phyloP scores from a whole-genome alignment of 2,113 vertebrate genomes.

The Coturnix japonica region DNA sequence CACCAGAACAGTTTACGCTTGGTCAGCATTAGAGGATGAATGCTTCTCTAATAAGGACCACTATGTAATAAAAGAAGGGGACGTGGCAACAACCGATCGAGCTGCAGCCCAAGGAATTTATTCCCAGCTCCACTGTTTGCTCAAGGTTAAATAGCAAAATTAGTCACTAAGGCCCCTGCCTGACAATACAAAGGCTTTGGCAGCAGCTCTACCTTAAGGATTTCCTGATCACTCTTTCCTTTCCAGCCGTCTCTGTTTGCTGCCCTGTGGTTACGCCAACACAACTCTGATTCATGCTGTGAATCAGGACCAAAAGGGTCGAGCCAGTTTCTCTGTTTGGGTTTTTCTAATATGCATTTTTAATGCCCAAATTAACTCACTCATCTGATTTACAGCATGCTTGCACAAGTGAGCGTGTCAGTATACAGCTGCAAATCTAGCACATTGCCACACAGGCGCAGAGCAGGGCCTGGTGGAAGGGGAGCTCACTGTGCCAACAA shows the following conservation, averaged over 20 bases:
- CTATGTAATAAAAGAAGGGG: not conserved
- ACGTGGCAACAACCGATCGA: rapidly evolving
- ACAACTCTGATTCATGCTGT: not conserved
- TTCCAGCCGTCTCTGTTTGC: slow-evolving; percentile 33
- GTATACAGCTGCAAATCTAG: rapidly evolving
- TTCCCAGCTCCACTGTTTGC: slow-evolving; percentile 6
- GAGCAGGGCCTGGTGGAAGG: not conserved
- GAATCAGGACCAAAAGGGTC: not conserved
- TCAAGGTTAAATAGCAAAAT: slow-evolving; percentile 42
- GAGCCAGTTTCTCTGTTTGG: not conserved
- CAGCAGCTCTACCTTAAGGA: slow-evolving; percentile 26
- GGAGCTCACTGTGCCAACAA: not conserved
- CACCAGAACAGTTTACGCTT: not conserved
- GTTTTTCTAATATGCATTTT: not conserved
- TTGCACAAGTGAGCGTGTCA: not conserved
- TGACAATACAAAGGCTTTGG: slow-evolving; percentile 43
- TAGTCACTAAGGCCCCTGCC: slow-evolving; percentile 30
- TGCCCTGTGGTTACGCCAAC: not conserved
- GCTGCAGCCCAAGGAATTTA: not conserved
- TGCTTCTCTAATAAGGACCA: not conserved
- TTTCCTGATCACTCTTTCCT: slow-evolving; percentile 40
- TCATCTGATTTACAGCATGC: not conserved
- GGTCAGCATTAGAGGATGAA: rapidly evolving
- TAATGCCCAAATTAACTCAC: not conserved
- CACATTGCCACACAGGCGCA: rapidly evolving